phyloP scores from a whole-genome alignment of 2,113 vertebrate genomes.

The Corythornis madagascariensis region DNA sequence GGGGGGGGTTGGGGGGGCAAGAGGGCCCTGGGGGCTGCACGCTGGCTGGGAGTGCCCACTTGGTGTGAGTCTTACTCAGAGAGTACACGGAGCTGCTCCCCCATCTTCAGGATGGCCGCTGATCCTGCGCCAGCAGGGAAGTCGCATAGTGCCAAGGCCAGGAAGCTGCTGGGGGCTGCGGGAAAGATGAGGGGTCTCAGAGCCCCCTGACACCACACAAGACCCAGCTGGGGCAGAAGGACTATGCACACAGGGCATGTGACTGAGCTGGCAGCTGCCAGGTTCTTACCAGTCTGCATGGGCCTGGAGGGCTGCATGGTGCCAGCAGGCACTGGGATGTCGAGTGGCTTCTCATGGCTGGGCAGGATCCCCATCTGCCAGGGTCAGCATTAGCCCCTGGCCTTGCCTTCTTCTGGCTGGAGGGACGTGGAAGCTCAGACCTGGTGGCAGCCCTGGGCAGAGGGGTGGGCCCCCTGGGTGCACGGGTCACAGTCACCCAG shows the following conservation, averaged over 20 bases:
- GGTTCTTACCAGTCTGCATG: not conserved
- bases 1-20: too few species aligned
- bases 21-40: accelerated
- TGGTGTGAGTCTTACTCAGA: conserved; percentile 74
- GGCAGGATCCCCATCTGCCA: conserved; percentile 65
- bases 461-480: not conserved
- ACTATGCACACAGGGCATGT: accelerated
- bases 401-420: not conserved
- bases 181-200: not conserved
- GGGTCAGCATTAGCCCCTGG: not conserved
- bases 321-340: accelerated
- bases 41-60: accelerated
- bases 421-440: not conserved
- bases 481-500: accelerated
- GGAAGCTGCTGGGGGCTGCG: conserved; percentile 49
- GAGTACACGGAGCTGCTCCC: conserved; percentile 78
- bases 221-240: accelerated
- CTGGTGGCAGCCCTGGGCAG: too few species aligned
- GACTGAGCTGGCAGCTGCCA: not conserved
- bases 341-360: conserved; percentile 33
- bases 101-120: conserved; percentile 71
- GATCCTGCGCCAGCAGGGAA: conserved; percentile 67
- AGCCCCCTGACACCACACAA: not conserved
- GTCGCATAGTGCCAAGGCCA: conserved; percentile 81
- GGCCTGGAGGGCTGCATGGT: accelerated